Base-by-base conservation (phyloP, 2,113 vertebrate genomes). In the Podarcis cretensis region DNA sequence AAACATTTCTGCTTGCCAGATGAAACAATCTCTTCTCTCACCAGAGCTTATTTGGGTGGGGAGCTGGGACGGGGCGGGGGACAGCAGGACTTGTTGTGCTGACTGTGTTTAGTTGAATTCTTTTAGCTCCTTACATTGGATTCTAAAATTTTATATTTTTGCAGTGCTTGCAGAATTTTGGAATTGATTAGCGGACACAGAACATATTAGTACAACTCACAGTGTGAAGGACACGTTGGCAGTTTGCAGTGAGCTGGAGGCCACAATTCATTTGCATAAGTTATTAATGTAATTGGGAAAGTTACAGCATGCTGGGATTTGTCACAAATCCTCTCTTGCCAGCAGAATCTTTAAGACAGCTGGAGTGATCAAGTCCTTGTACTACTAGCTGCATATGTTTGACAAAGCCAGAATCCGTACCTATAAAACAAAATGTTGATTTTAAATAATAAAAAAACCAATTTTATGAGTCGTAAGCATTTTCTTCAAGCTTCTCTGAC, bases 261-360 rank as follows among this genome's bases (percentile, higher is more conserved):
- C 54, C 25, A n/a, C 59, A 88, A 30, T 82, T 83, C 30, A 83
- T 88, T 88, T 88, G 87, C 69, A 88, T 88, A 82, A 65, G 20
- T 88, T 88, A 83, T 88, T 83, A 66, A 88, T 63, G 73, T 88
- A 83, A 83, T 88, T 88, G 69, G 57, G 54, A 66, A 88, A 65
- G 13, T 65, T 88, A 76, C 27, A 66, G 59, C 80, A 88, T 88
- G 80, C 80, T 83, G 87, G 71, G 71, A 82, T 83, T 88, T 83
- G 79, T 66, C 80, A 88, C 59, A 88, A 83, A 76, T 88, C 81
- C 69, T 10, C 5, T 75, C 35, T 88, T 82, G 86, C 86, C 71
- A 32, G 27, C 18, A 16, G 59, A 65, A 65, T 82, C 27, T 37
- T 81, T 81, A 57, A 81, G 48, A 71, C 40, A 87, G 65, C 85